A percentile compares a stretch with the other conserved stretches of the same genome.
phyloP scores from a whole-genome alignment of 2,113 vertebrate genomes.

The Peromyscus polionotus region DNA sequence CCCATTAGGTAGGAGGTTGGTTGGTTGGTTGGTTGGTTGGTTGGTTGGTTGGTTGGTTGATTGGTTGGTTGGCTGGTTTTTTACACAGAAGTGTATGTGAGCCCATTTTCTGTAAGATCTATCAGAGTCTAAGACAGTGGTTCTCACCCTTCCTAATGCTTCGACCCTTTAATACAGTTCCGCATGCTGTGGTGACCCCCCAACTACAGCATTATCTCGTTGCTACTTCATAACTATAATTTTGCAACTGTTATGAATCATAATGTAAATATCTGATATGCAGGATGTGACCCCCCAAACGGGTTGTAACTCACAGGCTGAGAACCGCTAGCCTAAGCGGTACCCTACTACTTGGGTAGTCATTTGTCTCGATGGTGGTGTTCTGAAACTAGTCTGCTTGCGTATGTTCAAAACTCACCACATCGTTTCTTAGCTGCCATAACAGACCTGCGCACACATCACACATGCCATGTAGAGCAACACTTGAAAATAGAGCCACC shows the following conservation, averaged over 20 bases:
- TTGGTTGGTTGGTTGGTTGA: not conserved
- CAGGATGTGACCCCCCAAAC: not conserved
- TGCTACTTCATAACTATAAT: not conserved
- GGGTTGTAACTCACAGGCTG: not conserved
- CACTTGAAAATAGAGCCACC: not conserved
- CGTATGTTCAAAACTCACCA: slow-evolving; percentile 66
- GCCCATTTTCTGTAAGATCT: slow-evolving; percentile 63
- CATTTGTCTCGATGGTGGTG: slow-evolving; percentile 76
- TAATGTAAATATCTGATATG: not conserved
- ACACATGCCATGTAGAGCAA: not conserved
- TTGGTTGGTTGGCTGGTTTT: not conserved
- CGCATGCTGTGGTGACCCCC: not conserved
- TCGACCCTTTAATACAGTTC: not conserved
- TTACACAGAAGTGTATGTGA: slow-evolving; percentile 66
- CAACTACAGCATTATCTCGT: not conserved
- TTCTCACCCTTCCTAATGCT: not conserved
- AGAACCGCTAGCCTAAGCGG: slow-evolving; percentile 55
- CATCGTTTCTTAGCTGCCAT: slow-evolving; percentile 20
- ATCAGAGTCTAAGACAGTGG: slow-evolving; percentile 46
- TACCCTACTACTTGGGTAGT: slow-evolving; percentile 68
- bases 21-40: no score
- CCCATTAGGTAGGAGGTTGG: slow-evolving; percentile 44
- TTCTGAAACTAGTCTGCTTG: slow-evolving; percentile 66
- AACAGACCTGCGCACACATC: not conserved
- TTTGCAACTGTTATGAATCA: not conserved